Evolutionary conservation across 2,888 invertebrate species (phyloP), one percentile per base, ranked within the genome.

Genomic region (Gerosis bhagava): DNA sequence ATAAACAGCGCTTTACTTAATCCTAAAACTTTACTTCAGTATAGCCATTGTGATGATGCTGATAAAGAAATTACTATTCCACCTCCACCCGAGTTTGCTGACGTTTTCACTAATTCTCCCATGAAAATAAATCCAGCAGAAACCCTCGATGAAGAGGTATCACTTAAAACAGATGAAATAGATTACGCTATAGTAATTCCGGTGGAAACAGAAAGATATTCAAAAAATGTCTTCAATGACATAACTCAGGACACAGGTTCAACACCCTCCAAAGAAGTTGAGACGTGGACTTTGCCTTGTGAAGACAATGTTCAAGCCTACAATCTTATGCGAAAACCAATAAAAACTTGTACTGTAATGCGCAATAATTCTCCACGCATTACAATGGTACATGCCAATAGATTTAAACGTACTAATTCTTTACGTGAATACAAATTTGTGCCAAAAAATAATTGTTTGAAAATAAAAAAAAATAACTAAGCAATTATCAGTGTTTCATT

Each of bases 21-120:
- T 59, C 87, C 87, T 3, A 80, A 73, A 70, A 70, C 66, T 25
- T 59, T 88, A 28, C 59, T 88, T 40, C 72, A 81, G 61, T 64
- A 12, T 7, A 22, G 62, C n/a, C 57, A 63, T 5, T 13, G 22
- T 4, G 58, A 60, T 3, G 65, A 64, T n/a, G n/a, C n/a, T n/a
- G n/a, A n/a, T n/a, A n/a, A n/a, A n/a, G n/a, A n/a, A n/a, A n/a
- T n/a, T 25, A 57, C 81, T 29, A 67, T 82, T 44, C 70, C 82
- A 8, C 86, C 86, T 3, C 84, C 87, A 3, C 54, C 65, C 3
- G 67, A 77, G 53, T 87, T 82, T 57, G 58, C 70, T 49, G 48
- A 62, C 39, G 22, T 34, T 37, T 34, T 25, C 1, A 10, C 24
- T 8, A 12, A 25, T 21, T 32, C 24, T 10, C 17, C 24, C 10